These are phyloP conservation scores for Serranus cabrilla DNA, from an alignment of 2,797 vertebrate genomes.

Conservation along the genomic window DNA sequence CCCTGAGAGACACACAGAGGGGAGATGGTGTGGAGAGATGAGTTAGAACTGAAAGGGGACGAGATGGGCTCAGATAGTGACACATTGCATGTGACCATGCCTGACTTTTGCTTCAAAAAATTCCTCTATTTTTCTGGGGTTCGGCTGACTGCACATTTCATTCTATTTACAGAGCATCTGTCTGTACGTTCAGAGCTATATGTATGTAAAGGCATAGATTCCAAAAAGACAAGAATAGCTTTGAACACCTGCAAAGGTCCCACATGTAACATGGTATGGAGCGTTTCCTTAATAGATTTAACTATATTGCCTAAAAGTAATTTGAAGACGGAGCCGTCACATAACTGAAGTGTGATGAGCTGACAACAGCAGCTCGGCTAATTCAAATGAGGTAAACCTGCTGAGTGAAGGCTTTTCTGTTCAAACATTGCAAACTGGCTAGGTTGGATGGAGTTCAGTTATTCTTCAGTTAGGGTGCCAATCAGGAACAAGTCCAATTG, in stretches of 20 bases:
- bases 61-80: constrained; percentile 43
- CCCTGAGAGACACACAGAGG: constrained; percentile 85
- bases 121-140: not conserved
- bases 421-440: constrained; percentile 30
- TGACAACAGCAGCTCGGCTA: constrained; percentile 8
- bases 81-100: constrained; percentile 10
- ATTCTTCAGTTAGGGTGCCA: not conserved
- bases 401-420: constrained; percentile 25
- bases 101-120: constrained; percentile 16
- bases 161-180: constrained; percentile 17
- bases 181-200: not conserved
- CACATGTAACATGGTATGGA: not conserved
- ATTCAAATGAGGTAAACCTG: constrained; percentile 37
- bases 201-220: not conserved
- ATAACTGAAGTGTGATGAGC: constrained; percentile 6
- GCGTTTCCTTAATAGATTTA: not conserved
- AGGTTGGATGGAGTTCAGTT: constrained; percentile 15
- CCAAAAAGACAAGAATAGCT: not conserved
- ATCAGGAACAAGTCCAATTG: not conserved
- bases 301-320: not conserved
- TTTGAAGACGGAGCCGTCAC: not conserved
- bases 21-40: constrained; percentile 47
- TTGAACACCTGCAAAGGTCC: not conserved
- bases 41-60: constrained; percentile 35
- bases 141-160: constrained; percentile 4